Conservation (phyloP, 1,140 invertebrate genomes). For the Conus ventricosus region DNA sequence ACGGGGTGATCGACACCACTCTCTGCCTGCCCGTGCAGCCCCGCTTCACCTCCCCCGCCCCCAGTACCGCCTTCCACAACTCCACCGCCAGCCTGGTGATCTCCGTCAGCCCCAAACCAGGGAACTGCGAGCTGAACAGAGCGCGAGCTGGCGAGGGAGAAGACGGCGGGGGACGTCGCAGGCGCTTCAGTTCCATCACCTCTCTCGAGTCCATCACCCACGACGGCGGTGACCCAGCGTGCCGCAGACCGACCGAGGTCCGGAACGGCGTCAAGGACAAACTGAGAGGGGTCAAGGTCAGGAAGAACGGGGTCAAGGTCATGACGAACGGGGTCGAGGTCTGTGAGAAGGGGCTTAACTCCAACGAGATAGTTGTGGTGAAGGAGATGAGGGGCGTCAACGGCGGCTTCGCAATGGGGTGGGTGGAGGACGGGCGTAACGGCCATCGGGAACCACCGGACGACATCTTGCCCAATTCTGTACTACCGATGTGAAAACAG, state of each 20-base stretch:
- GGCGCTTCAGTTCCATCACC: neutral
- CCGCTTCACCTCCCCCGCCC: neutral
- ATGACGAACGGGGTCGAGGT: neutral
- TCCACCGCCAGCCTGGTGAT: neutral
- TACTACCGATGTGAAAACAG: neutral
- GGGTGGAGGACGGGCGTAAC: neutral
- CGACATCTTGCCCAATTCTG: neutral
- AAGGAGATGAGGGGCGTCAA: neutral
- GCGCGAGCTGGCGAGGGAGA: neutral
- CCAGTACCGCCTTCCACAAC: neutral
- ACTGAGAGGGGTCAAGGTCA: neutral
- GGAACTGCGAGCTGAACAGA: neutral
- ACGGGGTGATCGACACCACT: constrained; percentile 41
- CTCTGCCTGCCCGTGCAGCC: neutral
- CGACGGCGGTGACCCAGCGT: neutral
- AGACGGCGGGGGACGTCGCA: neutral
- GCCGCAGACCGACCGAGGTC: neutral
- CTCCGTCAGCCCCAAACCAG: neutral
- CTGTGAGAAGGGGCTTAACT: neutral
- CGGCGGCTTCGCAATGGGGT: neutral
- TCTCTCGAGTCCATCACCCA: neutral
- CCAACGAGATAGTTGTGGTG: neutral
- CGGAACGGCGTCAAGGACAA: neutral
- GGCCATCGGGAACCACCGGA: neutral
- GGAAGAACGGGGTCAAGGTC: constrained; percentile 3